Percentiles rank a stretch among this genome's conserved stretches.
Conservation (phyloP, 2,113 vertebrate genomes). For the Zosterops hypoxanthus region DNA sequence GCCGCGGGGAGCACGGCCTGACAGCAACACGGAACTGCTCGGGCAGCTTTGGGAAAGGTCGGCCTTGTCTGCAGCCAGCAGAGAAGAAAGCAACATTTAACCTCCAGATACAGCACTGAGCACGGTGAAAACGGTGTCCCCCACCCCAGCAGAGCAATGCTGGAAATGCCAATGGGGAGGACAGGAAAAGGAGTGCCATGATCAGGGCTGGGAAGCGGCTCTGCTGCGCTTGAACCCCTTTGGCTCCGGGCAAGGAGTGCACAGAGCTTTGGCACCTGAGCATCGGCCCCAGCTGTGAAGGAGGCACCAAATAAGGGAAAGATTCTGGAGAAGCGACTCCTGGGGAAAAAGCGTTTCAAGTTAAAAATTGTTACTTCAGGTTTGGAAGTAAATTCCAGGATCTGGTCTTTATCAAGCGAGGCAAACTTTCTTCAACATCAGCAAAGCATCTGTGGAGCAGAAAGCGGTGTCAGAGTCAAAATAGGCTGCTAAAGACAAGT, state of each 20-base stretch:
- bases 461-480: conserved; percentile 58
- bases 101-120: background rate
- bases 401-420: conserved; percentile 83
- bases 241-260: background rate
- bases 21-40: background rate
- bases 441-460: conserved; percentile 68
- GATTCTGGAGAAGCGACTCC: conserved; percentile 74
- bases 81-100: background rate
- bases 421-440: conserved; percentile 74
- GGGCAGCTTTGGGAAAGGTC: background rate
- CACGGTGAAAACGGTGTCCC: background rate
- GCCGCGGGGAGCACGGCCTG: background rate
- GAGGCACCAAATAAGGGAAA: conserved; percentile 85
- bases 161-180: background rate
- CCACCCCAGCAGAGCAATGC: background rate
- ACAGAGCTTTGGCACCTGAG: conserved; percentile 67
- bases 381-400: conserved; percentile 82
- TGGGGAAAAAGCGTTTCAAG: conserved; percentile 78
- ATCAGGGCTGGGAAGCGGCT: background rate
- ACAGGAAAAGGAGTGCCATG: background rate
- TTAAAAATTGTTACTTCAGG: conserved; percentile 83
- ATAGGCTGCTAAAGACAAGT: conserved; percentile 66
- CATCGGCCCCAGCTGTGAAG: conserved; percentile 64
- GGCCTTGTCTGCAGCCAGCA: background rate
- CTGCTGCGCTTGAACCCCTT: background rate